Conservation (phyloP, 2,797 vertebrate species). For the Syndactyla subalaris region DNA sequence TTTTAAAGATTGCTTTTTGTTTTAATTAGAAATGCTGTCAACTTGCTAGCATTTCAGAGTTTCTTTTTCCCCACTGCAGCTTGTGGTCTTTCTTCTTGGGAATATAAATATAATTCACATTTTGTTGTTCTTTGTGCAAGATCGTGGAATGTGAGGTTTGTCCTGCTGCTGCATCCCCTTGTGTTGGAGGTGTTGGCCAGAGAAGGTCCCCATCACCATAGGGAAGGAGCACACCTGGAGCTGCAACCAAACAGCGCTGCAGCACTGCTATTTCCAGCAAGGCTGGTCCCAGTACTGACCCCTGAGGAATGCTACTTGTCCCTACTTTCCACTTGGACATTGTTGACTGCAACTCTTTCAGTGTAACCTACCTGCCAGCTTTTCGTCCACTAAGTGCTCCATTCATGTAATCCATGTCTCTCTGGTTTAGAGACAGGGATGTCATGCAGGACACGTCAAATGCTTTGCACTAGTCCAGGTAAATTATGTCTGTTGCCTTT, state of each 20-base stretch:
- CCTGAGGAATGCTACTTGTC: not conserved
- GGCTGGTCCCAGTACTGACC: not conserved
- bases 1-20: not conserved
- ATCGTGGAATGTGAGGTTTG: not conserved
- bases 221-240: not conserved
- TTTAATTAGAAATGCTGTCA: not conserved
- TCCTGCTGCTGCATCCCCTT: not conserved
- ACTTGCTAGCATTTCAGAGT: not conserved
- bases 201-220: not conserved
- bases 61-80: not conserved
- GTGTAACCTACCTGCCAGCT: not conserved
- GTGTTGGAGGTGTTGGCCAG: not conserved
- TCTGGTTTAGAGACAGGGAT: not conserved
- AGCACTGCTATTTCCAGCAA: constrained; percentile 15
- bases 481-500: not conserved
- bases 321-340: not conserved
- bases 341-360: not conserved
- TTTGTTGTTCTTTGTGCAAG: not conserved
- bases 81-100: not conserved
- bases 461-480: not conserved
- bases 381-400: not conserved
- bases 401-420: not conserved
- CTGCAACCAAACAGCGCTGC: not conserved
- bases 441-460: not conserved
- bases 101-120: not conserved